These are phyloP conservation scores for Macrochelys suwanniensis DNA, from an alignment of 2,797 vertebrate species.

Conservation along the genomic window DNA sequence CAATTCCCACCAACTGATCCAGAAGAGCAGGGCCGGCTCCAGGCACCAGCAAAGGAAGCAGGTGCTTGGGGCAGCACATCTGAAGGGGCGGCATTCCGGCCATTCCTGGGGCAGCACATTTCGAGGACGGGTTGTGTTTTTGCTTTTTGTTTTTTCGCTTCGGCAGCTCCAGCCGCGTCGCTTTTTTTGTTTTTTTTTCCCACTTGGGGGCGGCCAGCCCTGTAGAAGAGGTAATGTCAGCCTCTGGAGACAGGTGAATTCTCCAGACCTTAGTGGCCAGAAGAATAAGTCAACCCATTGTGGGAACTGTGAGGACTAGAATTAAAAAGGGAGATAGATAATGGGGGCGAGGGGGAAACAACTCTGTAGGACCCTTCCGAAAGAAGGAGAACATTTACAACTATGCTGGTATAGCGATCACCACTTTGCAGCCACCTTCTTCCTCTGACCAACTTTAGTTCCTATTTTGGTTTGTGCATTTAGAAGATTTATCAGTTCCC, in stretches of 20 bases:
- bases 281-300: too few relatives aligned
- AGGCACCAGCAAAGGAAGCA: too few relatives aligned
- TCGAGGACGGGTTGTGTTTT: too few relatives aligned
- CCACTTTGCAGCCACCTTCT: background rate
- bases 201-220: too few relatives aligned
- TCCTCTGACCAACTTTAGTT: slow-evolving; percentile 19
- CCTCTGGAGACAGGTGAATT: background rate
- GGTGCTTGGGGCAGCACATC: too few relatives aligned
- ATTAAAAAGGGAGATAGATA: background rate
- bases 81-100: too few relatives aligned
- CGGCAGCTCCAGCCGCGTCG: too few relatives aligned
- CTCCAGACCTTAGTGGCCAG: background rate
- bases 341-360: background rate
- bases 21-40: background rate
- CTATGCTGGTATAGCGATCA: background rate
- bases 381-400: background rate
- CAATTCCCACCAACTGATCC: slow-evolving; percentile 18
- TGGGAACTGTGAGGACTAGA: background rate
- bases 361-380: background rate
- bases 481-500: slow-evolving; percentile 51
- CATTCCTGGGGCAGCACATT: too few relatives aligned
- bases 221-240: background rate
- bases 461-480: slow-evolving; percentile 24
- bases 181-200: too few relatives aligned
- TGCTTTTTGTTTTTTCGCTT: too few relatives aligned